These are phyloP conservation scores for Sarotherodon lohbergeri DNA, from an alignment of 2,113 vertebrate species.

Conservation along the genomic window DNA sequence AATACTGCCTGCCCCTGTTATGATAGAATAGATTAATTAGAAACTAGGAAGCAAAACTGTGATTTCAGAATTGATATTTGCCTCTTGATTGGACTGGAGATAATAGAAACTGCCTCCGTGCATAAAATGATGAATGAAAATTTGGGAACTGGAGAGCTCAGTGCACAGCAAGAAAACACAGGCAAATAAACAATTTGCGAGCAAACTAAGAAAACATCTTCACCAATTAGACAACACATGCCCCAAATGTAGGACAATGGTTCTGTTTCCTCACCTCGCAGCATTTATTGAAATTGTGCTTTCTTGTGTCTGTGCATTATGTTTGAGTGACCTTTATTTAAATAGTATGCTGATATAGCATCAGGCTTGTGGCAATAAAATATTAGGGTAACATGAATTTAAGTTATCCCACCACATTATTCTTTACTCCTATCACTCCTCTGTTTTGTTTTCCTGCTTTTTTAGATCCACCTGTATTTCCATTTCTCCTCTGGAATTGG, in stretches of 20 bases:
- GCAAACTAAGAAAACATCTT: neutral
- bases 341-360: neutral
- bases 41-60: neutral
- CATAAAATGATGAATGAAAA: neutral
- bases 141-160: neutral
- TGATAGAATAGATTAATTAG: neutral
- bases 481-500: slow-evolving; percentile 57
- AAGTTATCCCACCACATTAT: neutral
- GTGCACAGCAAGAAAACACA: neutral
- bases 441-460: slow-evolving; percentile 6
- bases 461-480: slow-evolving; percentile 39
- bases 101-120: neutral
- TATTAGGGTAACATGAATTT: neutral
- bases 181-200: neutral
- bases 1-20: neutral
- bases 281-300: neutral
- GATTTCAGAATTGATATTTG: neutral
- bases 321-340: neutral
- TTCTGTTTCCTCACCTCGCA: neutral
- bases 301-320: neutral
- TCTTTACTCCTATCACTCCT: neutral
- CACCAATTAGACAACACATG: neutral
- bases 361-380: neutral
- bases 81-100: neutral
- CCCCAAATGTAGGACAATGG: neutral